Evolutionary conservation across 2,797 vertebrate genomes (phyloP).

Genomic region (Acrossocheilus fasciatus): DNA sequence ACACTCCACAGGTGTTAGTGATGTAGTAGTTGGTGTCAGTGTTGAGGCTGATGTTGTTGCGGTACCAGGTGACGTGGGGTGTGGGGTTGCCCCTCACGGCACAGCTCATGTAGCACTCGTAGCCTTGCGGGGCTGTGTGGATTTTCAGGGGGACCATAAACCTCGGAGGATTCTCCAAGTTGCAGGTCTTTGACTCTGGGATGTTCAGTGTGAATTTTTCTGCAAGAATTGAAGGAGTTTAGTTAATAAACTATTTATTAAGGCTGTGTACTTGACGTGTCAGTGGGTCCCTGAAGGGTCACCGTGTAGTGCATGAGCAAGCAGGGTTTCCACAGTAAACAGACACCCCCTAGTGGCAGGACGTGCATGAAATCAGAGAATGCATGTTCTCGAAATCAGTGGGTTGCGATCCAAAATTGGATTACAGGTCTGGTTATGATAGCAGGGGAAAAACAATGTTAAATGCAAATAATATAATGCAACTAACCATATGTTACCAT

Average conservation of each 20-base stretch:
- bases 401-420: not conserved
- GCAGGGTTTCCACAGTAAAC: not conserved
- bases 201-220: slow-evolving; percentile 77
- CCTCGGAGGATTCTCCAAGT: slow-evolving; percentile 80
- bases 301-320: not conserved
- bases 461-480: not conserved
- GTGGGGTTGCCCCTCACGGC: slow-evolving; percentile 84
- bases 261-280: not conserved
- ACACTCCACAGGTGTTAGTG: slow-evolving; percentile 90
- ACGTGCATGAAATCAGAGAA: not conserved
- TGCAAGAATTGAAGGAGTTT: slow-evolving; percentile 64
- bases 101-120: slow-evolving; percentile 92
- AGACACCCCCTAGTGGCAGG: not conserved
- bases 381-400: not conserved
- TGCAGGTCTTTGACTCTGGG: slow-evolving; percentile 73
- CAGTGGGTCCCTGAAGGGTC: not conserved
- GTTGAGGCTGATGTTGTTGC: slow-evolving; percentile 83
- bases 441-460: not conserved
- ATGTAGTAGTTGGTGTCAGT: slow-evolving; percentile 82
- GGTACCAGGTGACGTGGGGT: slow-evolving; percentile 90
- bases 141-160: slow-evolving; percentile 86
- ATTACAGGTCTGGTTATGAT: not conserved
- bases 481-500: not conserved
- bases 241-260: not conserved
- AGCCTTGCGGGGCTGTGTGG: slow-evolving; percentile 87